Evolutionary conservation across 2,888 invertebrate genomes (phyloP).

Genomic region (Yponomeuta evonymella): DNA sequence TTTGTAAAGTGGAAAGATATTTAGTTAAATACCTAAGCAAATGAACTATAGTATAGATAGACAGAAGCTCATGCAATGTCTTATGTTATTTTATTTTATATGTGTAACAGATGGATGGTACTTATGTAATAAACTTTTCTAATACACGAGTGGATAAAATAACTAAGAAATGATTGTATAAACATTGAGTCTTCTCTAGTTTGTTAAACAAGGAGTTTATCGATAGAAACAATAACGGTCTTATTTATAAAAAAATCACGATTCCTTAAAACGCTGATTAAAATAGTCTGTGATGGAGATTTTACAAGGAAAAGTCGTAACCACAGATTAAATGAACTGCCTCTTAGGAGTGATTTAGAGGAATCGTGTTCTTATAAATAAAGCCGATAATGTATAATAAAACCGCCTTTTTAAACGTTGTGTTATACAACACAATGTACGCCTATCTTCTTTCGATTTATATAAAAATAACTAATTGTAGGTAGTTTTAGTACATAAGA

Average conservation of each 20-base stretch:
- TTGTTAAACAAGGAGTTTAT: slow-evolving; percentile 18
- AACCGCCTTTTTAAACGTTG: slow-evolving; percentile 45
- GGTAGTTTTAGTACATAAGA: slow-evolving; percentile 2
- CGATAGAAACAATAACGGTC: slow-evolving; percentile 56
- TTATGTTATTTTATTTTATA: slow-evolving; percentile 24
- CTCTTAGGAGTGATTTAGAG: too few relatives aligned
- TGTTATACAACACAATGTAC: slow-evolving; percentile 32
- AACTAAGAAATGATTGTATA: neutral
- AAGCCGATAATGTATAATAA: slow-evolving; percentile 62
- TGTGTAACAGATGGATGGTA: neutral
- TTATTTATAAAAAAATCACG: too few relatives aligned
- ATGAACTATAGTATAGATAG: neutral
- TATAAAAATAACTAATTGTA: neutral
- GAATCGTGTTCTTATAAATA: too few relatives aligned
- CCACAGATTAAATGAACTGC: too few relatives aligned
- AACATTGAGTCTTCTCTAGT: neutral
- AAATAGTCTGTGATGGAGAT: too few relatives aligned
- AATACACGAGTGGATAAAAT: neutral
- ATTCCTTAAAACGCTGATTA: too few relatives aligned
- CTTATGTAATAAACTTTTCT: neutral
- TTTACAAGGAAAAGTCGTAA: too few relatives aligned
- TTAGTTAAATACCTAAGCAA: too few relatives aligned
- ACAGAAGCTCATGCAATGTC: slow-evolving; percentile 52
- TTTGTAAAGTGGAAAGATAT: too few relatives aligned
- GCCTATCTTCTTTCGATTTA: slow-evolving; percentile 19